Conservation (phyloP, 2,113 vertebrate species). For the Pterophyllum scalare region DNA sequence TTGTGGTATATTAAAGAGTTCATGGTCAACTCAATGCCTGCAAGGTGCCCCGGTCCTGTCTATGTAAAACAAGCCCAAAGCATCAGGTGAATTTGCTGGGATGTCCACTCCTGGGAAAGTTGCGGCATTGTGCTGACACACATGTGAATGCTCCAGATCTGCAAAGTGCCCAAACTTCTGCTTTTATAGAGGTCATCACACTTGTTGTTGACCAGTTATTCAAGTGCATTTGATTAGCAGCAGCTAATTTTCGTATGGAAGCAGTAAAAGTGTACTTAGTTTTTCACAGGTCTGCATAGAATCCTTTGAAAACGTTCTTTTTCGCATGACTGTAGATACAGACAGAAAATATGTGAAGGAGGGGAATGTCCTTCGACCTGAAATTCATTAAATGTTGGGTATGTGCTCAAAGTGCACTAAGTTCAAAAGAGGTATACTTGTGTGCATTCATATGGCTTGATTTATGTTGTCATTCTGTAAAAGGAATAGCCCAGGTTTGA, state of each 20-base stretch:
- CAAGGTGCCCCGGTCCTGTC: background rate
- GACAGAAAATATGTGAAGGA: background rate
- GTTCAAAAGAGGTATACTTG: background rate
- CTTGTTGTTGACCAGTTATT: background rate
- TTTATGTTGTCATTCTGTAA: constrained; percentile 5
- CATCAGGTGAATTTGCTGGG: background rate
- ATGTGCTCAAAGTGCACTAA: background rate
- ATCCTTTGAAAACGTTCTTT: background rate
- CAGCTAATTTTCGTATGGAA: background rate
- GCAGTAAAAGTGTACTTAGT: background rate
- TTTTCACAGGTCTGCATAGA: background rate
- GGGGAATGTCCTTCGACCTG: background rate
- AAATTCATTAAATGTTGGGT: background rate
- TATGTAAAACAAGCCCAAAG: background rate
- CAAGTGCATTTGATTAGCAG: background rate
- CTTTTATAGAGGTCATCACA: background rate
- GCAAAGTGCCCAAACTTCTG: background rate
- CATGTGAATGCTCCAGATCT: too few species aligned
- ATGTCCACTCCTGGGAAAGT: too few species aligned
- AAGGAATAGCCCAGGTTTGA: background rate
- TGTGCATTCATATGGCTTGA: background rate
- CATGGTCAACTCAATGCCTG: background rate
- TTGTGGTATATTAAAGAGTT: background rate
- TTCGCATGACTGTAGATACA: background rate
- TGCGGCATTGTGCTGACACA: too few species aligned